These are phyloP conservation scores for Triplophysa siluroides DNA, from an alignment of 2,113 vertebrate genomes.

Conservation along the genomic window DNA sequence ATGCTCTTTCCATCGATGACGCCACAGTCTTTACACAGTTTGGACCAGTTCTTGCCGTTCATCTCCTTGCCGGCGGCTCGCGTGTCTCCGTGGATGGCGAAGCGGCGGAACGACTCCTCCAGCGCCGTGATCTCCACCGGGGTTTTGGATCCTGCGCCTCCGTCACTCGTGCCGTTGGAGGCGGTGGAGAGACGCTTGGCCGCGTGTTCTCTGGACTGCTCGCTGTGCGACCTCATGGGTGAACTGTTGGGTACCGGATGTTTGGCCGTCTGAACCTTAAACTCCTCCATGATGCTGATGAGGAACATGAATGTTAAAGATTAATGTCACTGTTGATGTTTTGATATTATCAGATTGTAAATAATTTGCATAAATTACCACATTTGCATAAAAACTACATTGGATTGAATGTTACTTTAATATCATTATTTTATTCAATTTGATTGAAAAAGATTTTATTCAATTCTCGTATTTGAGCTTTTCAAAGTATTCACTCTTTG, in stretches of 20 bases:
- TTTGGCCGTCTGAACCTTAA: slow-evolving; percentile 77
- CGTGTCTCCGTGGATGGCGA: slow-evolving; percentile 91
- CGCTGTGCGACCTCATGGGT: slow-evolving; percentile 66
- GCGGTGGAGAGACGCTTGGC: slow-evolving; percentile 77
- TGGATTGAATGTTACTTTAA: too few species aligned
- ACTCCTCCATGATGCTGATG: slow-evolving; percentile 73
- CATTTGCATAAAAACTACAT: too few species aligned
- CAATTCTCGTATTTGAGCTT: too few species aligned
- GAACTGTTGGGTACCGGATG: slow-evolving; percentile 65
- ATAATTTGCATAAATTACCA: too few species aligned
- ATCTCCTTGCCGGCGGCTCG: slow-evolving; percentile 90
- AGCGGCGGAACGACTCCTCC: slow-evolving; percentile 90
- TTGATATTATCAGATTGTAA: too few species aligned
- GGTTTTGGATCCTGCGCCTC: slow-evolving; percentile 71
- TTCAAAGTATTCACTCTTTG: too few species aligned
- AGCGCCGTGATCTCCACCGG: slow-evolving; percentile 84
- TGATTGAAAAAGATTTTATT: too few species aligned
- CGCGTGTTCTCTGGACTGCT: slow-evolving; percentile 70
- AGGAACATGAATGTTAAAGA: neutral
- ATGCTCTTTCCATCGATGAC: slow-evolving; percentile 90
- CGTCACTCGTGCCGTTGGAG: slow-evolving; percentile 82
- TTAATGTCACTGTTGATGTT: neutral
- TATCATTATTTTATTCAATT: too few species aligned
- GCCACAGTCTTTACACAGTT: slow-evolving; percentile 91
- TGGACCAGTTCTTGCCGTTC: slow-evolving; percentile 98